Base-by-base conservation (phyloP, 2,888 invertebrate genomes). In the Coelopa pilipes region DNA sequence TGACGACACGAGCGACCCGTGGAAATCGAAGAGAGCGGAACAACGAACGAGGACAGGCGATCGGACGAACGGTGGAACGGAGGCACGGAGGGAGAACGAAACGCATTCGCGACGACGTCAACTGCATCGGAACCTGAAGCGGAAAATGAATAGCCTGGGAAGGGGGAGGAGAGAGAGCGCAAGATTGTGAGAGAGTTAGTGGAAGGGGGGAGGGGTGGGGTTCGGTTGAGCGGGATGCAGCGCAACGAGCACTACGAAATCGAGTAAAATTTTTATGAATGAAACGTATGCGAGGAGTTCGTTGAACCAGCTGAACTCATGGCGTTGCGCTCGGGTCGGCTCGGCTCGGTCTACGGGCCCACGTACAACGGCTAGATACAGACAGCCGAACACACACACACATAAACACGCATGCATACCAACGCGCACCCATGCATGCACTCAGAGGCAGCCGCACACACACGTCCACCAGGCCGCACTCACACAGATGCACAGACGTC, bases 251-350 rank as follows among this genome's bases (percentile, higher is more conserved):
- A 80, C 80, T 80, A 81, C 79, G 80, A 79, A 80, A 80, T 79
- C 79, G 82, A 81, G 81, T 82, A 81, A 80, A 76, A 82, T 79
- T 82, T 84, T 84, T 83, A 84, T 84, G 84, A 84, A 84, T 84
- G 84, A 84, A 82, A 83, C 78, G 67, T 72, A 76, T 75, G 72
- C 74, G 34, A 34, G 34, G 76, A 81, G 83, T 82, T 84, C 83
- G 79, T 80, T 81, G 84, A 83, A 83, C 84, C 79, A 65, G 49
- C 34, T 70, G 63, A 62, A 53, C 60, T 70, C 49, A 53, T 55
- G 49, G 53, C 73, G 59, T 69, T 72, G 69, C 45, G 59, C 15
- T 69, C 34, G 68, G 12, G 4, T 62, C 45, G 21, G 59, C 50
- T 24, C 34, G 11, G 66, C 19, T 60, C 17, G 13, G 19, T 21